Evolutionary conservation across 30 jellyfish, hydroid and myxozoan species (phyloP), one percentile per base, ranked within the genome.

Genomic region (Hydractinia echinata): DNA sequence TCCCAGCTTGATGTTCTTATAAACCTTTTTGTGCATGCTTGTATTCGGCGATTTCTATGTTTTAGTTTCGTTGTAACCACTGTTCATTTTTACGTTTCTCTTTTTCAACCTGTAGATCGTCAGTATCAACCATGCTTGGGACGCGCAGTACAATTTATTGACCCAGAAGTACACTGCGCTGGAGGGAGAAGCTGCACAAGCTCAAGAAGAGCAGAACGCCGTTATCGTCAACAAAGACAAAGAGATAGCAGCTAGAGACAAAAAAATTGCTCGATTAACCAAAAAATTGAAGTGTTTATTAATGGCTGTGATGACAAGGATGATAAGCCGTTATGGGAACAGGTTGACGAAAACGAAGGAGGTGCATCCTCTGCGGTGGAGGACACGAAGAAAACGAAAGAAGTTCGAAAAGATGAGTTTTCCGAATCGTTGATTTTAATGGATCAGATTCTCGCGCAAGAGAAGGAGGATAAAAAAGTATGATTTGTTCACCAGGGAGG

Each of bases 71-170:
- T 66, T 66, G 2, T 1, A 66, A 66, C 76, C 21, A 4, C 10
- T 66, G 2, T 66, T 66, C 48, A 6, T 8, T 66, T 6, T 19
- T 66, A 30, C 44, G 44, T 30, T 67, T 67, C 3, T 67, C 10
- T 67, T 4, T 5, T 48, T 5, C 55, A 0, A 56, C 60, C 13
- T 66, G 44, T 30, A 87, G 95, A 54, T 87, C 52, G 68, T 87
- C 13, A 76, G 64, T 10, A 87, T 82, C 16, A 87, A 87, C 79
- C 89, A 81, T 49, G 84, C 86, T 10, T 82, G 89, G 90, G 95
- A 87, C 18, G 83, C 83, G 5, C 95, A 82, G 15, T 87, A 82
- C 60, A 52, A 74, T 5, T 5, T 13, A 19, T 5, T 49, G 14
- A 16, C 15, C 54, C 69, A 0, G 8, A 74, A 74, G 14, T 74